These are phyloP conservation scores for Cyanoderma ruficeps DNA, from an alignment of 2,113 vertebrate species.

Conservation along the genomic window DNA sequence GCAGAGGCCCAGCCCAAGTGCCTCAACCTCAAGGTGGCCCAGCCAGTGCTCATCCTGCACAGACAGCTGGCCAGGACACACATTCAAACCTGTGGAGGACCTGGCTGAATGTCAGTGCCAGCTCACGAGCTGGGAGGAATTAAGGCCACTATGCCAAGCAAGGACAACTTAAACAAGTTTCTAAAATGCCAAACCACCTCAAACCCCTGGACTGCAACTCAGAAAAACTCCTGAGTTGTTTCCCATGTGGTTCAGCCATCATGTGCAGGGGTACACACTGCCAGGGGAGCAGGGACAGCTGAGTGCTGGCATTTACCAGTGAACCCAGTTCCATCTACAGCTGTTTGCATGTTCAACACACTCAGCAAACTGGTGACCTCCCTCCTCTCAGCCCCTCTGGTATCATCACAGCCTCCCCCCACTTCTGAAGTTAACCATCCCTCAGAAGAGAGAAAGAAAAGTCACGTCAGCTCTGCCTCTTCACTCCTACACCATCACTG, in stretches of 20 bases:
- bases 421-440: not conserved
- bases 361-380: not conserved
- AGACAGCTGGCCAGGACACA: not conserved
- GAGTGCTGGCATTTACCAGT: not conserved
- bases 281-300: not conserved
- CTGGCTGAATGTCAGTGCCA: not conserved
- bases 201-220: not conserved
- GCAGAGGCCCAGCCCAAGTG: not conserved
- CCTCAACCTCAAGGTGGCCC: not conserved
- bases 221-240: not conserved
- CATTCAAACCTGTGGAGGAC: not conserved
- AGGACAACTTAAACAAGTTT: not conserved
- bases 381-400: not conserved
- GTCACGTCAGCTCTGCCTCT: not conserved
- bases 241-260: not conserved
- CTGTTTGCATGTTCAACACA: accelerated
- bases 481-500: not conserved
- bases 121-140: not conserved
- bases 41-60: not conserved
- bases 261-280: accelerated
- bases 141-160: not conserved
- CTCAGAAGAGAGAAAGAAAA: not conserved
- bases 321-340: not conserved
- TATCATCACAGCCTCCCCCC: not conserved
- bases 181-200: not conserved